Conservation (phyloP, 2,888 invertebrate genomes). For the Drosophila vallismaia region DNA sequence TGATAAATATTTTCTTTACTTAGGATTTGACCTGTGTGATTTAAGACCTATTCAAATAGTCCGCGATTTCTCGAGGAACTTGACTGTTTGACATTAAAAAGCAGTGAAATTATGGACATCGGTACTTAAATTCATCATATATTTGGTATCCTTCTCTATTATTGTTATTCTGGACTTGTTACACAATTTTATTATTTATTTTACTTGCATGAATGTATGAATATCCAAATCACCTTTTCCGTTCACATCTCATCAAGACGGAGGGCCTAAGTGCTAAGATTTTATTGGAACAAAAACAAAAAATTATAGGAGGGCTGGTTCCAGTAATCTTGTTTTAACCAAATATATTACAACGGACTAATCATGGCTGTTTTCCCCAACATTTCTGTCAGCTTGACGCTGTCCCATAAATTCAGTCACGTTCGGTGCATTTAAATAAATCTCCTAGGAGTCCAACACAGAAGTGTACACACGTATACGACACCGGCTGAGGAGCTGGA, state of each 20-base stretch:
- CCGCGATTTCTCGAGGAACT: conserved; percentile 22
- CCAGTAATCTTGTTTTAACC: conserved; percentile 16
- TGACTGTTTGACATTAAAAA: conserved; percentile 11
- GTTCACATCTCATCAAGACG: not conserved
- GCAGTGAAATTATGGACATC: too few species aligned
- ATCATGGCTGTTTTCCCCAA: conserved; percentile 43
- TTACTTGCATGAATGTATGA: too few species aligned
- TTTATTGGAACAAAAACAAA: conserved; percentile 42
- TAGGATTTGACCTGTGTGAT: conserved; percentile 78
- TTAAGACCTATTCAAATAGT: conserved; percentile 71
- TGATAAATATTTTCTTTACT: conserved; percentile 80
- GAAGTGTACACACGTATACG: conserved; percentile 8
- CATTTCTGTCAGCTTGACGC: conserved; percentile 27
- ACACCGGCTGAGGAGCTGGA: conserved; percentile 7
- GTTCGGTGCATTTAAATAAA: conserved; percentile 78
- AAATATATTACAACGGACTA: conserved; percentile 58
- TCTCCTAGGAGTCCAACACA: conserved; percentile 23
- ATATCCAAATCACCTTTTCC: too few species aligned
- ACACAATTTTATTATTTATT: too few species aligned
- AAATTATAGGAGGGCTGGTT: conserved; percentile 17
- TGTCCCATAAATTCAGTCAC: conserved; percentile 80
- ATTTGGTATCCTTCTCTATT: too few species aligned
- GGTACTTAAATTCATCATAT: too few species aligned
- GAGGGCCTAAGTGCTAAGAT: not conserved
- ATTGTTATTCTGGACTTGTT: too few species aligned